phyloP scores from a whole-genome alignment of 2,888 invertebrate genomes.

The Hirtodrosophila duncani region DNA sequence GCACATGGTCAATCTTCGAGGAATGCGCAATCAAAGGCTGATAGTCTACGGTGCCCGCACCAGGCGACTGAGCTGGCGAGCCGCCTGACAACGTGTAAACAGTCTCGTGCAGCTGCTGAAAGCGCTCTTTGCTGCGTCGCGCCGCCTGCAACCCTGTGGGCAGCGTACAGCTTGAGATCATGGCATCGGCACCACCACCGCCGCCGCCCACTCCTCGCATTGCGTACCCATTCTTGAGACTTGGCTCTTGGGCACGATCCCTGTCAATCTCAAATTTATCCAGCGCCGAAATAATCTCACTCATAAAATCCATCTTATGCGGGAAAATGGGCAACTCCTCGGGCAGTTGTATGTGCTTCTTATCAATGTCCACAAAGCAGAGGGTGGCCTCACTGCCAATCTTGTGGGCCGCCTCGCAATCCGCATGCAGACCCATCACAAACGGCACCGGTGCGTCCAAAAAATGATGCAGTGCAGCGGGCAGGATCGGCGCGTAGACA shows the following conservation, averaged over 20 bases:
- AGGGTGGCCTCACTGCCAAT: slow-evolving; percentile 90
- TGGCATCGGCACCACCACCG: slow-evolving; percentile 80
- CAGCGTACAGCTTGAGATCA: slow-evolving; percentile 89
- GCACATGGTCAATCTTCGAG: slow-evolving; percentile 84
- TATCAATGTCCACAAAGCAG: slow-evolving; percentile 97
- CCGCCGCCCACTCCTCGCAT: slow-evolving; percentile 2
- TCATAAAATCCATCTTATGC: slow-evolving; percentile 90
- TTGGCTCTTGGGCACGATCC: slow-evolving; percentile 74
- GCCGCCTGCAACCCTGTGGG: slow-evolving; percentile 80
- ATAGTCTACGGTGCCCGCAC: slow-evolving; percentile 61
- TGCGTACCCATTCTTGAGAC: slow-evolving; percentile 65
- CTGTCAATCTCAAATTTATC: slow-evolving; percentile 84
- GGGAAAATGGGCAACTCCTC: slow-evolving; percentile 97
- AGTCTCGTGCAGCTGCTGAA: slow-evolving; percentile 83
- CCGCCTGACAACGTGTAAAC: slow-evolving; percentile 81
- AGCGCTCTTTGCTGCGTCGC: slow-evolving; percentile 81
- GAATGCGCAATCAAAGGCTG: slow-evolving; percentile 77
- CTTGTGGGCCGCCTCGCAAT: slow-evolving; percentile 81
- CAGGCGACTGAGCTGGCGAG: slow-evolving; percentile 45
- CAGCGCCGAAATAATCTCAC: slow-evolving; percentile 87
- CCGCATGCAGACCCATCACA: slow-evolving; percentile 93
- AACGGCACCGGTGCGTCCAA: slow-evolving; percentile 99
- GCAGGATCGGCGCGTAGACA: slow-evolving; percentile 98
- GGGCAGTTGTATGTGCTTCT: slow-evolving; percentile 93
- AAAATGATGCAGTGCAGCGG: slow-evolving; percentile 95